These are phyloP conservation scores for Ethmia dodecea DNA, from an alignment of 2,888 invertebrate species.

Conservation along the genomic window DNA sequence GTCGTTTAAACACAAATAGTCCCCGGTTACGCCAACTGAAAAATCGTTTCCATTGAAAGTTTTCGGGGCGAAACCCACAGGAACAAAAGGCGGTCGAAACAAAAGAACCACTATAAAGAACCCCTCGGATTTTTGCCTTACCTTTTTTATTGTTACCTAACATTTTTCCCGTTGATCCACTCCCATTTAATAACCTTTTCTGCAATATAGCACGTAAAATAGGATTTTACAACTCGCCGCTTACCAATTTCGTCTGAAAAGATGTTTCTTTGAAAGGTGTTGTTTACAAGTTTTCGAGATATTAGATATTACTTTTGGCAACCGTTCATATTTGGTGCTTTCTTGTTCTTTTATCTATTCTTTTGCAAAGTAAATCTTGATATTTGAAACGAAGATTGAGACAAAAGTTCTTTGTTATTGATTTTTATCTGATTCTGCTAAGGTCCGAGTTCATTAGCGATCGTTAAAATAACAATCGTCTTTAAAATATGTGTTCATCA, in stretches of 20 bases:
- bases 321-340: too few relatives aligned
- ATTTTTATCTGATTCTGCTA: too few relatives aligned
- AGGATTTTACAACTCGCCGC: conserved; percentile 28
- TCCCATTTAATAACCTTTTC: conserved; percentile 54
- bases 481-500: too few relatives aligned
- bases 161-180: conserved; percentile 56
- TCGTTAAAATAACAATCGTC: too few relatives aligned
- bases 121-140: conserved; percentile 46
- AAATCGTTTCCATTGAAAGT: conserved; percentile 53
- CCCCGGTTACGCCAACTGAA: conserved; percentile 49
- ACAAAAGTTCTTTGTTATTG: too few relatives aligned
- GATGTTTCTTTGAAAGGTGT: conserved; percentile 12
- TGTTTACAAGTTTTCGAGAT: not conserved
- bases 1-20: too few relatives aligned
- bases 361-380: too few relatives aligned
- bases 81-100: conserved; percentile 50
- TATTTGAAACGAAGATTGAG: too few relatives aligned
- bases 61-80: conserved; percentile 29
- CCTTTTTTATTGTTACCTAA: conserved; percentile 59
- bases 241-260: conserved; percentile 9
- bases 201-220: conserved; percentile 36
- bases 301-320: not conserved
- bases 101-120: conserved; percentile 40
- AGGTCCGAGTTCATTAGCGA: too few relatives aligned
- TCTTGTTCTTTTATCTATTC: too few relatives aligned